These are phyloP conservation scores for Osmoderma eremita DNA, from an alignment of 2,888 invertebrate genomes.

Conservation along the genomic window DNA sequence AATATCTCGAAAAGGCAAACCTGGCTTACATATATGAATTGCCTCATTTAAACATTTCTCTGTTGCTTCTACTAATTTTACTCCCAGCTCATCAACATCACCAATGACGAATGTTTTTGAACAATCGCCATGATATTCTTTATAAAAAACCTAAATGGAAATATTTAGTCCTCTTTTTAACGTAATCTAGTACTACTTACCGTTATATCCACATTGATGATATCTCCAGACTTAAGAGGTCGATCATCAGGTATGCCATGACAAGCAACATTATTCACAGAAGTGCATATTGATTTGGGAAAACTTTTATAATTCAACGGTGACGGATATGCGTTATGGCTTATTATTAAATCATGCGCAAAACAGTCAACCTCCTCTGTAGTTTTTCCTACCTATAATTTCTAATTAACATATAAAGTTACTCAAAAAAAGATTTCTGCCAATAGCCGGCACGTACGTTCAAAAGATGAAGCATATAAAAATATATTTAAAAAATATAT, in stretches of 20 bases:
- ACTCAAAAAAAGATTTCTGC: no score
- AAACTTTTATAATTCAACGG: slow-evolving; percentile 85
- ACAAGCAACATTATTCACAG: slow-evolving; percentile 90
- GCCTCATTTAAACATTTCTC: slow-evolving; percentile 75
- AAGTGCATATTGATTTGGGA: slow-evolving; percentile 91
- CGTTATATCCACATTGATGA: slow-evolving; percentile 90
- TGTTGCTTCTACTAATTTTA: slow-evolving; percentile 75
- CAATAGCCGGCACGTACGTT: no score
- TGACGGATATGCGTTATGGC: slow-evolving; percentile 86
- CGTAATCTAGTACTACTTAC: slow-evolving; percentile 65
- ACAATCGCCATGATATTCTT: slow-evolving; percentile 93
- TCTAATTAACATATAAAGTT: slow-evolving; percentile 32
- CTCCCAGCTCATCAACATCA: slow-evolving; percentile 79
- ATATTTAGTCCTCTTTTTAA: neutral
- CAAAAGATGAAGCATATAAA: no score
- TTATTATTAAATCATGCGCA: slow-evolving; percentile 76
- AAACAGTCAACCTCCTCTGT: slow-evolving; percentile 86
- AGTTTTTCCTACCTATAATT: slow-evolving; percentile 76
- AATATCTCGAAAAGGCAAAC: slow-evolving; percentile 69
- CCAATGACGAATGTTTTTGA: slow-evolving; percentile 89
- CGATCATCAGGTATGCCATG: slow-evolving; percentile 94
- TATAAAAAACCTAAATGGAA: slow-evolving; percentile 72
- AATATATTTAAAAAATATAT: no score
- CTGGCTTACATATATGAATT: slow-evolving; percentile 71
- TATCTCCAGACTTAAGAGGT: slow-evolving; percentile 84